Conservation (phyloP, 2,113 vertebrate species). For the Catharus bicknelli region DNA sequence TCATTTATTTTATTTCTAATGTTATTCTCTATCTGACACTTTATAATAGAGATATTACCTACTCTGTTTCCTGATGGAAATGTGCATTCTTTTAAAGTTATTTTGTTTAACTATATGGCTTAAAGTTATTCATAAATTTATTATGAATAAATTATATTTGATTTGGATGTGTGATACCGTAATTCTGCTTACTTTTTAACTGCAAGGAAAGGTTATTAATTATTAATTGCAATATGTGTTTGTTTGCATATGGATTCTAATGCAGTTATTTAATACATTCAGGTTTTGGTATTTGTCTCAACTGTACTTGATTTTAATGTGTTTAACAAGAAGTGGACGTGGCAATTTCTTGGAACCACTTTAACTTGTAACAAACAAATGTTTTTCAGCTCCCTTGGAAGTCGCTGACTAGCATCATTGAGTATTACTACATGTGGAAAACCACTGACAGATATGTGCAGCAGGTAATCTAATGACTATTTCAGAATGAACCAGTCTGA, state of each 20-base stretch:
- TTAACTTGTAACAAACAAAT: slow-evolving; percentile 36
- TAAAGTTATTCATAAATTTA: neutral
- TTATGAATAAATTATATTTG: neutral
- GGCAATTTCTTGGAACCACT: neutral
- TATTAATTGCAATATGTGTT: neutral
- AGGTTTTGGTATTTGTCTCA: neutral
- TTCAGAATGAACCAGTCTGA: neutral
- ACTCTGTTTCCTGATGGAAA: neutral
- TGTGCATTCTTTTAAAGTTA: neutral
- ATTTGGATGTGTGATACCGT: neutral
- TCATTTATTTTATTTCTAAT: neutral
- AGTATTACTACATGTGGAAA: slow-evolving; percentile 99
- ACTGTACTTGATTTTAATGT: neutral
- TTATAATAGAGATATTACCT: neutral
- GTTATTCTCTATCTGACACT: neutral
- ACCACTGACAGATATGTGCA: slow-evolving; percentile 99
- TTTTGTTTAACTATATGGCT: neutral
- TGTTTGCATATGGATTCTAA: neutral
- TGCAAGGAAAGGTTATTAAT: neutral
- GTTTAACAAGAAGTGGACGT: neutral
- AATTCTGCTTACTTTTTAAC: neutral
- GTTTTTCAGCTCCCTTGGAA: slow-evolving; percentile 94
- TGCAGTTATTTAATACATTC: neutral
- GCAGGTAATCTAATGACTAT: slow-evolving; percentile 81
- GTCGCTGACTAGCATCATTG: slow-evolving; percentile 96